Base-by-base conservation (phyloP, 2,888 invertebrate genomes). In the Athalia circularis region DNA sequence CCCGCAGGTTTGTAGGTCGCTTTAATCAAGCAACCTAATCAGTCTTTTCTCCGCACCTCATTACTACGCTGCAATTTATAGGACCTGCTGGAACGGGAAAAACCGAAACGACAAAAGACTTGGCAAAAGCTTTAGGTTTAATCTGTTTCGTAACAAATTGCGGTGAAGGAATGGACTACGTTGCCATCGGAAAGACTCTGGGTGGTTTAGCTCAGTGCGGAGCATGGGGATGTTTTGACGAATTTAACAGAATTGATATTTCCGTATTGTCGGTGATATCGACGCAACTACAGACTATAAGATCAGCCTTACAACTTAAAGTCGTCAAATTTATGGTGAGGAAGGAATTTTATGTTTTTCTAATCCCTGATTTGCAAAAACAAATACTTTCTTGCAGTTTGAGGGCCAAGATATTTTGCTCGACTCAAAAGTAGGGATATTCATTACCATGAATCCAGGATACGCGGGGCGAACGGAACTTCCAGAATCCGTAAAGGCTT, bases 151-250 rank as follows among this genome's bases (percentile, higher is more conserved):
- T 96, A 3, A 98, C 97, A 0, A 96, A 98, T 91, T 98, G 98
- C 87, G 97, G 97, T 0, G 97, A 98, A 90, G 97, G 97, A 15
- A 97, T 97, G 97, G 97, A 97, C 91, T 96, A 94, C 88, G 93
- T 95, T 83, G 96, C 97, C 3, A 94, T 96, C 70, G 95, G 94
- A 5, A 94, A 94, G 59, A 96, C 95, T 82, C 91, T 97, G 5
- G 94, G 95, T 0, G 94, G 96, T 0, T 91, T 97, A 74, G 95
- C 95, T 77, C 96, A 96, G 88, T 96, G 96, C 88, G 98, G 98
- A 0, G 97, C 97, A 3, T 98, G 98, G 98, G 98, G 98, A 1
- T 98, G 98, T 89, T 98, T 98, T 87, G 98, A 98, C 84, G 97
- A 98, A 91, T 98, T 98, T 91, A 98, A 98, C 90, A 92, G 97